These are phyloP conservation scores for Threskiornis aethiopicus DNA, from an alignment of 2,797 vertebrate genomes.

Conservation along the genomic window DNA sequence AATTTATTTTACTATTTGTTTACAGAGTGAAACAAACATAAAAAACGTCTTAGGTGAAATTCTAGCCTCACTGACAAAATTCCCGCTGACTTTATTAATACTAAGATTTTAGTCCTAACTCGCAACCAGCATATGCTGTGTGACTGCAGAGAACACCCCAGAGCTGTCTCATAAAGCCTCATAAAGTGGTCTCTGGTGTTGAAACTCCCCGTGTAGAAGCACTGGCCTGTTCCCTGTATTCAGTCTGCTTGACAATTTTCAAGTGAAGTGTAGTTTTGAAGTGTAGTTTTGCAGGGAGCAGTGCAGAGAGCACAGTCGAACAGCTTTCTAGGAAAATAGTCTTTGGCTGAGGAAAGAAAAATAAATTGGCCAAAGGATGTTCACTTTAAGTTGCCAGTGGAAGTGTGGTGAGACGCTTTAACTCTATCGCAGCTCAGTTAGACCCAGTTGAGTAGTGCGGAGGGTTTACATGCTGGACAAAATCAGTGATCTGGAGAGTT, in stretches of 20 bases:
- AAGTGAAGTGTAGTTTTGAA: background rate
- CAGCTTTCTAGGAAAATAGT: conserved; percentile 53
- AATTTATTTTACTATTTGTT: background rate
- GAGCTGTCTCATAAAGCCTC: background rate
- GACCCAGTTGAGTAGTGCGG: background rate
- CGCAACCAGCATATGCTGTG: background rate
- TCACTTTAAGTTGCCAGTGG: background rate
- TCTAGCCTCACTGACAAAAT: background rate
- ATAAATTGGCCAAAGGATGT: conserved; percentile 17
- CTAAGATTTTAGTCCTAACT: background rate
- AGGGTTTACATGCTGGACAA: background rate
- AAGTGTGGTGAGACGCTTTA: background rate
- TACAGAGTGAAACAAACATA: background rate
- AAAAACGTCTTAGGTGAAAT: background rate
- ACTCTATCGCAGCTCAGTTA: background rate
- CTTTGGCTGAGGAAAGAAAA: conserved; percentile 24
- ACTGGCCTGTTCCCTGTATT: background rate
- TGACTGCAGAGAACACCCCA: background rate
- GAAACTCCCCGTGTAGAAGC: background rate
- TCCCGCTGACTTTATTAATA: background rate
- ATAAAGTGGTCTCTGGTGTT: background rate
- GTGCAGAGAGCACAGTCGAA: background rate
- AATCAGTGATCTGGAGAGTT: background rate
- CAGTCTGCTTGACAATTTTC: background rate
- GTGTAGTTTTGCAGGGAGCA: background rate